These are phyloP conservation scores for Pentalonia nigronervosa DNA, from an alignment of 1,140 invertebrate species.

Conservation along the genomic window DNA sequence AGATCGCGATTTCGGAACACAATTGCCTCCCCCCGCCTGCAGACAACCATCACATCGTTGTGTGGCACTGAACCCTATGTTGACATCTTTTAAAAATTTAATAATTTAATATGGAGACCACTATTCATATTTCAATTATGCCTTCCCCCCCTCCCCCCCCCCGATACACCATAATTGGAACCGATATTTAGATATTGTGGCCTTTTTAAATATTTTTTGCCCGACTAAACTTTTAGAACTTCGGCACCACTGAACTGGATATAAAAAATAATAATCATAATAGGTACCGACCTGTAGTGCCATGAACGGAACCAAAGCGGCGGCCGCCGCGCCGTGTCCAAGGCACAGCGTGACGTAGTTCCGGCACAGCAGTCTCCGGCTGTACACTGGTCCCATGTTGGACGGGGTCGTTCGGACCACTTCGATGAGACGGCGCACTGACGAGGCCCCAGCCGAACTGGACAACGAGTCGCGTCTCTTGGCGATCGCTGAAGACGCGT, in stretches of 20 bases:
- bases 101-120: too few species aligned
- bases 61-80: too few species aligned
- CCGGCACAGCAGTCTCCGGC: constrained; percentile 63
- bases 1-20: neutral
- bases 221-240: too few species aligned
- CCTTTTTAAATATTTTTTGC: too few species aligned
- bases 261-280: constrained; percentile 65
- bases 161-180: too few species aligned
- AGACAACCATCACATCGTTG: neutral
- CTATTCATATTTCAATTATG: too few species aligned
- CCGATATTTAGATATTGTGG: too few species aligned
- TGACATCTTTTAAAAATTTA: too few species aligned
- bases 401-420: constrained; percentile 65
- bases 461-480: constrained; percentile 66
- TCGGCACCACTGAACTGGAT: neutral
- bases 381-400: constrained; percentile 64
- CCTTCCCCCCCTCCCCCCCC: too few species aligned
- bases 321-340: constrained; percentile 69
- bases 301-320: constrained; percentile 71
- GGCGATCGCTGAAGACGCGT: constrained; percentile 19
- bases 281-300: constrained; percentile 67
- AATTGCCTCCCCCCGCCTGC: neutral
- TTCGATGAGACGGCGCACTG: constrained; percentile 72
- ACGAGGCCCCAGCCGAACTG: constrained; percentile 70
- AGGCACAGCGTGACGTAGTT: constrained; percentile 70